Conservation (phyloP, 2,113 vertebrate genomes). For the human (Homo sapiens) region DNA sequence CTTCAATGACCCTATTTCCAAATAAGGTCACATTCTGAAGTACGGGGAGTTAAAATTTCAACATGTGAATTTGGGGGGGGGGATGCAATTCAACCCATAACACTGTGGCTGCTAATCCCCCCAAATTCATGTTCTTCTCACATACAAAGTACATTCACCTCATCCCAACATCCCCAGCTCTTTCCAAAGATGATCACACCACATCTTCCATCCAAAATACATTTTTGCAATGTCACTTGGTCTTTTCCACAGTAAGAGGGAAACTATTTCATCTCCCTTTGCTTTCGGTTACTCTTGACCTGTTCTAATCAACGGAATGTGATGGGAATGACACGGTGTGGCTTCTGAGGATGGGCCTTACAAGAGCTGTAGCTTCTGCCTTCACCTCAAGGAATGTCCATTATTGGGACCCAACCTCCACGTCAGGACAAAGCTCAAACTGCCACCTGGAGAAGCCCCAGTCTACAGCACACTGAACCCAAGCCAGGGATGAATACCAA, state of each 20-base stretch:
- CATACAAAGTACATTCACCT: fast-evolving
- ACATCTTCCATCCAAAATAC: fast-evolving
- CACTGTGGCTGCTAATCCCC: not conserved
- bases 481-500: not conserved
- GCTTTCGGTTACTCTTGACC: not conserved
- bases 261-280: too few relatives aligned
- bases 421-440: fast-evolving
- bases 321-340: not conserved
- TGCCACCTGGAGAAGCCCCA: not conserved
- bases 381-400: not conserved
- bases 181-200: not conserved
- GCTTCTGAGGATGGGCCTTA: not conserved
- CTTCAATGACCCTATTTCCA: not conserved
- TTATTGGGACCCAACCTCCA: too few relatives aligned
- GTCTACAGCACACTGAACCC: fast-evolving
- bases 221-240: not conserved
- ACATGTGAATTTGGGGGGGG: too few relatives aligned
- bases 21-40: not conserved
- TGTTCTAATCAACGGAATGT: too few relatives aligned
- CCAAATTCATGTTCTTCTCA: fast-evolving
- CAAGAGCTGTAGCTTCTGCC: not conserved
- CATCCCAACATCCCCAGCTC: not conserved
- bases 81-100: fast-evolving
- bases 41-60: not conserved
- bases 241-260: not conserved